Percentiles rank a stretch among this genome's conserved stretches.
Conservation (phyloP, 2,888 invertebrate genomes). For the Epirrhoe alternata region DNA sequence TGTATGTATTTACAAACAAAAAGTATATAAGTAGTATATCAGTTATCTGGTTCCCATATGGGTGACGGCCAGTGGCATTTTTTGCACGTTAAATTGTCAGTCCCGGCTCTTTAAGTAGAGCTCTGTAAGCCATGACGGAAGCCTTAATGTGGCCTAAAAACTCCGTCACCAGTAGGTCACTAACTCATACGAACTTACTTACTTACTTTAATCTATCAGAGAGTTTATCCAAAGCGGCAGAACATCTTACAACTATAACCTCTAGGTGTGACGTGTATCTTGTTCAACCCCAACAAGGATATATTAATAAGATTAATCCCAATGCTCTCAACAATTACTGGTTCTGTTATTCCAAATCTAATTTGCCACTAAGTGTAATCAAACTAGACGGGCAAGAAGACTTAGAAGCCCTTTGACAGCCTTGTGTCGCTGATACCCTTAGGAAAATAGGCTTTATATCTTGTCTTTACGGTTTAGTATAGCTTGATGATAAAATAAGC, state of each 20-base stretch:
- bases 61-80: no score
- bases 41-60: no score
- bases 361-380: slow-evolving; percentile 44
- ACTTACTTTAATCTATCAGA: no score
- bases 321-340: slow-evolving; percentile 40
- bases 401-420: slow-evolving; percentile 7
- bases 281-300: slow-evolving; percentile 8
- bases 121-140: no score
- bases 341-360: slow-evolving; percentile 42
- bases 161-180: no score
- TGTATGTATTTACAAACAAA: no score
- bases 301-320: slow-evolving; percentile 34
- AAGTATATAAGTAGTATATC: no score
- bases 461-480: neutral
- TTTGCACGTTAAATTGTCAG: no score
- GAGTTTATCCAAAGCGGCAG: no score
- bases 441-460: slow-evolving; percentile 1
- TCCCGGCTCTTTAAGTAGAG: no score
- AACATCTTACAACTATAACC: neutral
- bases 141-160: no score
- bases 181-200: no score
- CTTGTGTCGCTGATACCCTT: neutral
- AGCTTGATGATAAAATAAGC: neutral
- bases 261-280: neutral
- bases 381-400: slow-evolving; percentile 24